These are phyloP conservation scores for Orchesella cincta DNA, from an alignment of 1,140 invertebrate genomes.

Conservation along the genomic window DNA sequence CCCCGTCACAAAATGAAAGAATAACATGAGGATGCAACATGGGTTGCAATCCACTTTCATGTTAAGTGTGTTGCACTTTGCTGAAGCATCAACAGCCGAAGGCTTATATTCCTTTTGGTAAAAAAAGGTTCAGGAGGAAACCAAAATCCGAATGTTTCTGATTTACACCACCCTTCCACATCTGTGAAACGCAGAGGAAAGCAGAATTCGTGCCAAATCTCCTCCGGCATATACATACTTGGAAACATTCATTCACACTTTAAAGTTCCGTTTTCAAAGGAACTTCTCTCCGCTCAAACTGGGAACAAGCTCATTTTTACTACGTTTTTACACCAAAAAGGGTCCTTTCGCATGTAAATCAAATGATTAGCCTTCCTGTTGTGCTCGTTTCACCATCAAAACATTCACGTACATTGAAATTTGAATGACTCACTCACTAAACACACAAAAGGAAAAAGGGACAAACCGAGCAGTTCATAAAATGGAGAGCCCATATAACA, in stretches of 20 bases:
- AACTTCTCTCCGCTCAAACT: not conserved
- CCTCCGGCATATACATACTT: not conserved
- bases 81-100: too few relatives aligned
- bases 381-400: not conserved
- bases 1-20: not conserved
- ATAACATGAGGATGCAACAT: not conserved
- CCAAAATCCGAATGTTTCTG: too few relatives aligned
- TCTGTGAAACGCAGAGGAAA: too few relatives aligned
- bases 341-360: constrained; percentile 8
- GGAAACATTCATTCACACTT: constrained; percentile 12
- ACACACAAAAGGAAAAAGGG: not conserved
- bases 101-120: too few relatives aligned
- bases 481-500: not conserved
- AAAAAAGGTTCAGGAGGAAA: too few relatives aligned
- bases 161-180: too few relatives aligned
- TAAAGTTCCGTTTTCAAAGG: not conserved
- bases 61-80: too few relatives aligned
- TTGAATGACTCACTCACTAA: constrained; percentile 1
- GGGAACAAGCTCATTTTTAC: not conserved
- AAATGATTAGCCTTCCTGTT: constrained; percentile 22
- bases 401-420: not conserved
- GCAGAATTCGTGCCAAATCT: constrained; percentile 24
- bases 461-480: not conserved
- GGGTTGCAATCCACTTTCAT: too few relatives aligned
- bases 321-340: not conserved